Percentiles rank a stretch among this genome's conserved stretches.
Conservation (phyloP, 2,113 vertebrate species). For the Microtus oregoni region DNA sequence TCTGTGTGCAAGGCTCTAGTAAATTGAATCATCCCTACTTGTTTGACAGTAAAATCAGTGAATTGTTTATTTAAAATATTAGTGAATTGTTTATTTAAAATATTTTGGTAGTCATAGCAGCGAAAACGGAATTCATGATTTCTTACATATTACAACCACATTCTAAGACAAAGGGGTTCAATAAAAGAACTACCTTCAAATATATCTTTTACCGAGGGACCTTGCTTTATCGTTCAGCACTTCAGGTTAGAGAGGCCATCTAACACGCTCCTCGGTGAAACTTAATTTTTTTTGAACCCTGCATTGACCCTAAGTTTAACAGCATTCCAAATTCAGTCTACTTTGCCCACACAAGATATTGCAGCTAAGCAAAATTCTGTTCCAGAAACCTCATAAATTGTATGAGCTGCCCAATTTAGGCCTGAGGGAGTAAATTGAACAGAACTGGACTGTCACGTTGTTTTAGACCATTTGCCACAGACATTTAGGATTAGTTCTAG, state of each 20-base stretch:
- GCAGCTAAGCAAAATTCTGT: constrained; percentile 64
- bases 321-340: constrained; percentile 72
- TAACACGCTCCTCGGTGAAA: constrained; percentile 54
- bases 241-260: constrained; percentile 21
- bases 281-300: constrained; percentile 74
- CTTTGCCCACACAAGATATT: constrained; percentile 74
- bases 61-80: constrained; percentile 66
- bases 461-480: constrained; percentile 57
- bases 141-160: constrained; percentile 60
- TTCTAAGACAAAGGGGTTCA: constrained; percentile 66
- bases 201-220: constrained; percentile 26
- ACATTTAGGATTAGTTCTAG: constrained; percentile 58
- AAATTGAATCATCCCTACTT: constrained; percentile 70
- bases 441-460: constrained; percentile 42
- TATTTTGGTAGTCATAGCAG: not conserved
- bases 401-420: constrained; percentile 48
- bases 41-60: constrained; percentile 64
- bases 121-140: constrained; percentile 29
- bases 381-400: constrained; percentile 71
- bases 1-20: constrained; percentile 51
- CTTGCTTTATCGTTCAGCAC: constrained; percentile 61
- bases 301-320: constrained; percentile 72
- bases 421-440: constrained; percentile 67
- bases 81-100: constrained; percentile 67
- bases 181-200: constrained; percentile 70